Base-by-base conservation (phyloP, 1,140 invertebrate species). In the Berghia stephanieae region DNA sequence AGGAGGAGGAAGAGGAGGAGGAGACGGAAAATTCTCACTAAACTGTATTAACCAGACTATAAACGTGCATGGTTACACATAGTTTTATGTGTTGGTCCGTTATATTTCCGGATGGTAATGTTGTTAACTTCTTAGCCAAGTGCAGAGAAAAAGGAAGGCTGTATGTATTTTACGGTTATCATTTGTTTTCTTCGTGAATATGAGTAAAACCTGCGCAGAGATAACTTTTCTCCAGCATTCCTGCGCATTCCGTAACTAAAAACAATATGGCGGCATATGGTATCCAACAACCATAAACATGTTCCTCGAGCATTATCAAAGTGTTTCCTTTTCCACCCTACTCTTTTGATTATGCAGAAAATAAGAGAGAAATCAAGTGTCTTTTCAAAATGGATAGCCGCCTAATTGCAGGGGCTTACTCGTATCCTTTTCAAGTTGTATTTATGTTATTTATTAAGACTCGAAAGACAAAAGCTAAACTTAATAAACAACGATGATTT, bases 241-340 rank as follows among this genome's bases (percentile, higher is more conserved):
- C 77, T 81, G 82, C 84, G 84, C 84, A 83, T 72, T 77, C 80
- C 81, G 84, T 85, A 79, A 83, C 81, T 83, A 75, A 82, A 83
- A 83, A 85, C 84, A 85, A 83, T 74, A 85, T 83, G 82, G 84
- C 82, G 80, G 79, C 49, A 57, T 27, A 52, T 74, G 78, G 80
- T 82, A 75, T 79, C 78, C 78, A 79, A 63, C 78, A 63, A 55
- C n/a, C 3, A 27, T 40, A 44, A 77, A 77, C 79, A 75, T 52
- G 57, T 21, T 16, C 36, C 67, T 34, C 21, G 38, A 80, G 38
- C 69, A 67, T 40, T 38, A 63, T 4, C 70, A 40, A 3, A 13
- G 18, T 36, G 27, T 38, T 49, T 16, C 16, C 31, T 43, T 34
- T 13, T 57, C 55, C 21, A 24, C 34, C 31, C 44, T 36, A 40